Evolutionary conservation across 2,797 vertebrate genomes (phyloP).

Genomic region (Megaceryle alcyon): DNA sequence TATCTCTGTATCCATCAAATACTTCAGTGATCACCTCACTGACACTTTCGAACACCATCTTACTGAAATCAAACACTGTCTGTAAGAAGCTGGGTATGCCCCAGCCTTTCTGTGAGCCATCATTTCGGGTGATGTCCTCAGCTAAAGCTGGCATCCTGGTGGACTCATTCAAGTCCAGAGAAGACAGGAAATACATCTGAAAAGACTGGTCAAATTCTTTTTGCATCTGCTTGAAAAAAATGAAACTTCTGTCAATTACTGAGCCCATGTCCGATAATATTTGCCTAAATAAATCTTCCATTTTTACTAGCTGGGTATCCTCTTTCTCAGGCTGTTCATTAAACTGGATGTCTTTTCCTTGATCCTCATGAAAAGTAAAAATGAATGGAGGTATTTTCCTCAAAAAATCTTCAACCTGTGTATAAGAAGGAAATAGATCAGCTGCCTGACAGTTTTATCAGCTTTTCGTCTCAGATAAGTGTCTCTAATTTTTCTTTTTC

Average conservation of each 20-base stretch:
- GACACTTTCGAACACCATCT: constrained; percentile 84
- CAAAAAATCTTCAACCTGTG: constrained; percentile 87
- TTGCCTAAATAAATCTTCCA: constrained; percentile 84
- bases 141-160: constrained; percentile 59
- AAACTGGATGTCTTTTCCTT: constrained; percentile 54
- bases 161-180: constrained; percentile 62
- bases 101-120: constrained; percentile 79
- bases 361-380: constrained; percentile 74
- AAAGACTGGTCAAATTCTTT: constrained; percentile 84
- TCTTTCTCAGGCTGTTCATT: constrained; percentile 73
- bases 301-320: constrained; percentile 77
- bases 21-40: constrained; percentile 82
- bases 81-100: constrained; percentile 84
- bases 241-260: constrained; percentile 83
- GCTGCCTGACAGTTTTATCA: background rate
- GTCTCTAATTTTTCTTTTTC: background rate
- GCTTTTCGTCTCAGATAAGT: background rate
- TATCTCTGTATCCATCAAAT: constrained; percentile 77
- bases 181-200: constrained; percentile 82
- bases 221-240: constrained; percentile 84
- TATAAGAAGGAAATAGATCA: constrained; percentile 10
- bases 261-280: constrained; percentile 76
- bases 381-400: constrained; percentile 80
- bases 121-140: constrained; percentile 65
- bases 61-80: constrained; percentile 86